Conservation (phyloP, 2,888 invertebrate species). For the Rhingia rostrata region DNA sequence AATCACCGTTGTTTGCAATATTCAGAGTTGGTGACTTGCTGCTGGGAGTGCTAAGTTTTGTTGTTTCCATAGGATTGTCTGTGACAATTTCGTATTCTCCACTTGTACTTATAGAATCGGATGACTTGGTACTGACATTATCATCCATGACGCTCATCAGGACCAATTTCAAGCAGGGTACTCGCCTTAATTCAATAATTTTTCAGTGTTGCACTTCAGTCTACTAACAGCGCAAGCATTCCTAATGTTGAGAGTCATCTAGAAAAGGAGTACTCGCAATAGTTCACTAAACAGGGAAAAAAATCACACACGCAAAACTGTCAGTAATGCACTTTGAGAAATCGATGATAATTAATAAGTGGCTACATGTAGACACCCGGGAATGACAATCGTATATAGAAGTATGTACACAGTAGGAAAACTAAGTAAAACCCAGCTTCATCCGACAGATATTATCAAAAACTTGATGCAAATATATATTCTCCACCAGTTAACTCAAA, state of each 20-base stretch:
- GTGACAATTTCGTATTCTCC: conserved; percentile 89
- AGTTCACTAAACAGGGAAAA: conserved; percentile 37
- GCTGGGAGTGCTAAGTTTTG: conserved; percentile 73
- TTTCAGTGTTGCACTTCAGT: conserved; percentile 30
- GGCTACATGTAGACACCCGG: conserved; percentile 47
- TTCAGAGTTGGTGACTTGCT: conserved; percentile 85
- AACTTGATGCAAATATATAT: background rate
- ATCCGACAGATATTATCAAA: too few relatives aligned
- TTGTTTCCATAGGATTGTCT: conserved; percentile 82
- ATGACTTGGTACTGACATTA: conserved; percentile 87
- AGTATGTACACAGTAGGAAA: background rate
- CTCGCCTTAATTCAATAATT: conserved; percentile 18
- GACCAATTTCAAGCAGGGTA: conserved; percentile 16
- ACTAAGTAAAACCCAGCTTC: background rate
- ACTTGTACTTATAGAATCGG: conserved; percentile 87
- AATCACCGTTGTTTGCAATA: conserved; percentile 86
- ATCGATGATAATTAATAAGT: conserved; percentile 68
- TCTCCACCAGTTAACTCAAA: background rate
- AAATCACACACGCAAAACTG: background rate
- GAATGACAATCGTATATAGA: background rate
- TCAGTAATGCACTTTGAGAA: conserved; percentile 26
- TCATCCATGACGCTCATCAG: conserved; percentile 84
- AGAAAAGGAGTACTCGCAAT: background rate
- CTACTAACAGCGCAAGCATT: conserved; percentile 38
- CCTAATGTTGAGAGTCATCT: conserved; percentile 27